Evolutionary conservation across 1,140 invertebrate species (phyloP), one percentile per base, ranked within the genome.

Genomic region (Cydia splendana): DNA sequence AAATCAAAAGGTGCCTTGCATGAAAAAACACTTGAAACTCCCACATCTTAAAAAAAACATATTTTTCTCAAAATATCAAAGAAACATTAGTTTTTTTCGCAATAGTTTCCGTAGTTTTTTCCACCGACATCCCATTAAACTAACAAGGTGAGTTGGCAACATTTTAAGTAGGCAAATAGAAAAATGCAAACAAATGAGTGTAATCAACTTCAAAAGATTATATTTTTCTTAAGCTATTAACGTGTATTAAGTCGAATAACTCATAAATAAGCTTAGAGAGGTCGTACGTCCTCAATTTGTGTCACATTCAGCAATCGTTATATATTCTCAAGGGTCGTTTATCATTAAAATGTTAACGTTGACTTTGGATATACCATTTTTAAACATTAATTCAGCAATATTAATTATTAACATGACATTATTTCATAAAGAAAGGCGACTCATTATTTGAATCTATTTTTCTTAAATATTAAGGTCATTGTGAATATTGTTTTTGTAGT

Each of bases 261-360:
- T 87, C 89, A 87, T 91, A 89, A 91, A 92, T 88, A 88, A 88
- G 84, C 88, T 87, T 81, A 87, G 79, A 87, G 82, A 86, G 80
- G 78, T 80, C 78, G 82, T 84, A 87, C 84, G 85, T 90, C 84
- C 88, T 86, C 88, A 89, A 90, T 91, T 89, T 83, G 82, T 82
- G 87, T 91, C 87, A 79, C 82, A 80, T 88, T 89, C 84, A 85
- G 85, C 84, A 89, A 91, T 91, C 86, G 85, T 85, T 85, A 89
- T 85, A 86, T 87, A 24, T 90, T 91, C 88, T 90, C 85, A 86
- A 86, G 81, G 81, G 78, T 82, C 87, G 83, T 91, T 90, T 89
- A 87, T 92, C 87, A 91, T 88, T 87, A 85, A 83, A 89, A 91
- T 81, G 84, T 82, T 86, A 85, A 84, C 78, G 83, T 79, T 81